Percentiles rank a stretch among this genome's conserved stretches.
Evolutionary conservation across 2,797 vertebrate species (phyloP).

Genomic region (Coracias cyanogaster): DNA sequence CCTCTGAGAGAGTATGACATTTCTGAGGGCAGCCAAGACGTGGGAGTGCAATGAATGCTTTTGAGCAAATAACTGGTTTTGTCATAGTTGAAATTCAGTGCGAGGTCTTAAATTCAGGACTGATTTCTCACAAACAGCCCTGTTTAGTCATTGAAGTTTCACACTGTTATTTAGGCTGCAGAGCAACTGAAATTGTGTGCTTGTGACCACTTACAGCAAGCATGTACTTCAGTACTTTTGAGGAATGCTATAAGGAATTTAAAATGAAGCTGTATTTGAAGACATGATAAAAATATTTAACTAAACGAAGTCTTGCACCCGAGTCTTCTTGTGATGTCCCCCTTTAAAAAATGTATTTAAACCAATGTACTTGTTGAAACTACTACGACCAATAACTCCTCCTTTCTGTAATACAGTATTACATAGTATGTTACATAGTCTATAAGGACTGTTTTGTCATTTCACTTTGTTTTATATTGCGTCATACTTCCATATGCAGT

Average conservation of each 20-base stretch:
- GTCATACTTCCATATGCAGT: not conserved
- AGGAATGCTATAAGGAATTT: not conserved
- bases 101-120: not conserved
- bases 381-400: not conserved
- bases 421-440: not conserved
- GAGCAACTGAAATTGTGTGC: not conserved
- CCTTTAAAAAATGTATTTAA: not conserved
- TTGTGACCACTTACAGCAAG: not conserved
- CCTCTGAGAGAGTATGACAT: not conserved
- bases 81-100: not conserved
- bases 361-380: not conserved
- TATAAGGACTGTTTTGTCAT: not conserved
- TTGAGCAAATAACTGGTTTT: not conserved
- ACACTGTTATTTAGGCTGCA: not conserved
- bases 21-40: not conserved
- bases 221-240: not conserved
- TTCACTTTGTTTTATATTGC: not conserved
- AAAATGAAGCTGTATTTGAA: not conserved
- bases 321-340: not conserved
- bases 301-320: not conserved
- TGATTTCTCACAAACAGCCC: not conserved
- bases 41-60: not conserved
- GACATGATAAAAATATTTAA: not conserved
- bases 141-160: not conserved
- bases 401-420: not conserved